Base-by-base conservation (phyloP, 1,140 invertebrate species). In the Octopus bimaculoides region DNA sequence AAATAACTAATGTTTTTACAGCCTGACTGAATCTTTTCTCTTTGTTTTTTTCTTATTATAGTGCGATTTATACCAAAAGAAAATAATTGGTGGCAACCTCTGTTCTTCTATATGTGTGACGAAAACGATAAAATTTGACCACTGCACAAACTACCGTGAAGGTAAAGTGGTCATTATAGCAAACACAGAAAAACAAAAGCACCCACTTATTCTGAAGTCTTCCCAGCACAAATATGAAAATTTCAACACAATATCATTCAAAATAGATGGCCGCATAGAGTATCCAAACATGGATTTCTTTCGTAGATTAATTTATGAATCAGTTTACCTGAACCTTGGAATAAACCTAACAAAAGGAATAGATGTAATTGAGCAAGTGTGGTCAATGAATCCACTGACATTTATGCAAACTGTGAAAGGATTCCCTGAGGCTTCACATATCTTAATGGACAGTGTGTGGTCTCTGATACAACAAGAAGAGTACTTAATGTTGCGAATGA, bases 391-490 rank as follows among this genome's bases (percentile, higher is more conserved):
- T 78, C 82, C 80, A 66, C 26, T 81, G 5, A 54, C 82, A 5
- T 86, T 79, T 81, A 20, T 84, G 7, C 17, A n/a, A 55, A 71
- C 4, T 80, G 75, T 71, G 17, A 77, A 79, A 82, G 52, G 54
- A 74, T 66, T 20, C 73, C 53, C 52, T 77, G 26, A 74, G 79
- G 74, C 69, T 81, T 56, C 14, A 17, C 26, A 77, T 78, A 10
- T 83, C 84, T 12, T 92, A 14, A 71, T 93, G 89, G 91, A 92
- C 80, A 93, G 92, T 85, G 88, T 93, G 7, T 94, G 93, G 93
- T 84, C 89, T 61, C 83, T 94, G 20, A 79, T 93, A 8, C 92
- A 94, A 83, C 93, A 94, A 84, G 92, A 93, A 83, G 93, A 94
- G 86, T 94, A 93, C 86, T 80, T 93, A 12, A 88, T 93, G 41